These are phyloP conservation scores for Sphaerophoria taeniata DNA, from an alignment of 2,888 invertebrate species.

Conservation along the genomic window DNA sequence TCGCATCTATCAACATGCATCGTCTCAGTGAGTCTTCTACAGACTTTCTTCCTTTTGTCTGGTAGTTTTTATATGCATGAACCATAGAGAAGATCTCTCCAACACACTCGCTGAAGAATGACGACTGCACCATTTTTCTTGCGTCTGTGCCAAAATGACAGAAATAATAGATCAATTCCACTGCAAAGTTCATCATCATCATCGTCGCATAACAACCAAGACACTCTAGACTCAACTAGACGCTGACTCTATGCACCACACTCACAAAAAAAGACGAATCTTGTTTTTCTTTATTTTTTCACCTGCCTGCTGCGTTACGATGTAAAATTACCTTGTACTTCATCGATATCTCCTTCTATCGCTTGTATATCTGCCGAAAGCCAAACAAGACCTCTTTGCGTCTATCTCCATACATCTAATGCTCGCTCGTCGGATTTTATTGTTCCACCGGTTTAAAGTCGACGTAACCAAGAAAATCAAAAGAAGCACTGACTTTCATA, in stretches of 20 bases:
- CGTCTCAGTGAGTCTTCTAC: not conserved
- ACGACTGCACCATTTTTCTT: constrained; percentile 47
- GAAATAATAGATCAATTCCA: constrained; percentile 55
- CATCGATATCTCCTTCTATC: constrained; percentile 47
- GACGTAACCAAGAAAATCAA: constrained; percentile 62
- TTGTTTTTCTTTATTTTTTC: constrained; percentile 45
- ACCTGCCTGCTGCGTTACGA: constrained; percentile 20
- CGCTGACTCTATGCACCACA: constrained; percentile 25
- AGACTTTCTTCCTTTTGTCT: constrained; percentile 59
- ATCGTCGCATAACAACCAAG: constrained; percentile 49
- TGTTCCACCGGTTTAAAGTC: constrained; percentile 61
- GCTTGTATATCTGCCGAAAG: constrained; percentile 37
- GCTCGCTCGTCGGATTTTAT: constrained; percentile 35
- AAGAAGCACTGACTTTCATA: constrained; percentile 65
- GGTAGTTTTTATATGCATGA: no score
- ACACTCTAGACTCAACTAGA: constrained; percentile 6
- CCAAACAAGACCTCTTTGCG: constrained; percentile 41
- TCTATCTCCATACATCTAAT: constrained; percentile 22
- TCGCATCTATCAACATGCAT: constrained; percentile 21
- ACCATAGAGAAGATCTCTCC: constrained; percentile 28
- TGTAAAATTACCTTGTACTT: constrained; percentile 57
- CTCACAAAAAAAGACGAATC: constrained; percentile 45
- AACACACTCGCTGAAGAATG: not conserved
- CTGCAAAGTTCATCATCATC: constrained; percentile 10
- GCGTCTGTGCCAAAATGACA: constrained; percentile 53